Conservation (phyloP, 2,113 vertebrate species). For the Anguilla japonica region DNA sequence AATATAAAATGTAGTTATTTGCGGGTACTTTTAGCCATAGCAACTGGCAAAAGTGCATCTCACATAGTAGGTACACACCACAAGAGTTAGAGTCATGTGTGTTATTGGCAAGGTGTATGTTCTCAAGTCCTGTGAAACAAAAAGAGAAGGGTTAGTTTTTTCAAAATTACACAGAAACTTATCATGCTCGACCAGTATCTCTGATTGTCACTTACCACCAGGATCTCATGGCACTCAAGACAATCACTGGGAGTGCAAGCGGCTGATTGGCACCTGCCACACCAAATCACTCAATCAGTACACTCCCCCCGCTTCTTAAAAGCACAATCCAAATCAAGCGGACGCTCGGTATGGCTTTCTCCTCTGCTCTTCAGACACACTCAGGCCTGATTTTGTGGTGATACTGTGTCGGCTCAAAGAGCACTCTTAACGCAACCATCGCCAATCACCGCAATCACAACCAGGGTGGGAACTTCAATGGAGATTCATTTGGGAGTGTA, state of each 20-base stretch:
- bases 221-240: no score
- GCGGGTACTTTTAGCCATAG: no score
- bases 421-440: no score
- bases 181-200: not conserved
- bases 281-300: not conserved
- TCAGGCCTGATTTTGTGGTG: not conserved
- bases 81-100: no score
- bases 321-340: slow-evolving; percentile 2
- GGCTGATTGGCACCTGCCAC: not conserved
- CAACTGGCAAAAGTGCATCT: no score
- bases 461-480: not conserved
- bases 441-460: no score
- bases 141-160: no score
- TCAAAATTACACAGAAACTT: no score
- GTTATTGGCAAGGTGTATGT: no score
- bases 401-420: not conserved
- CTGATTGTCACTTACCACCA: not conserved
- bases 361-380: not conserved
- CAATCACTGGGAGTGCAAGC: not conserved
- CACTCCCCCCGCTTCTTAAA: not conserved
- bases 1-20: no score
- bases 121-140: no score
- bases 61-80: no score
- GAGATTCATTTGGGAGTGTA: not conserved
- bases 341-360: not conserved